These are phyloP conservation scores for Nephrotoma guestfalica DNA, from an alignment of 2,888 invertebrate genomes.

Conservation along the genomic window DNA sequence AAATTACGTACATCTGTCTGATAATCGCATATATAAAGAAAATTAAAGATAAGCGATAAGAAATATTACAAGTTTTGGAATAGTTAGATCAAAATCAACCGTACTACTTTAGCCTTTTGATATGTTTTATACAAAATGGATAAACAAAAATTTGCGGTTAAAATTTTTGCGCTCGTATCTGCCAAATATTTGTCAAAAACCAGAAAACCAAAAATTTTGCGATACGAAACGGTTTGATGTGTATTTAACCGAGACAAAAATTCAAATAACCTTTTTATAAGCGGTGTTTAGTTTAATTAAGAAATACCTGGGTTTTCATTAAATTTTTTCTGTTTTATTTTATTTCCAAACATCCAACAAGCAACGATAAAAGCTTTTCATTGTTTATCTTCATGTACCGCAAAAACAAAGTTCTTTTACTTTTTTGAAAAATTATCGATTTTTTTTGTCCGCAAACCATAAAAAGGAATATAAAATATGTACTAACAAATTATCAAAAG, in stretches of 20 bases:
- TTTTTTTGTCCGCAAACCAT: neutral
- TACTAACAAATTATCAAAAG: neutral
- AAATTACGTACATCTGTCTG: neutral
- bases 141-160: neutral
- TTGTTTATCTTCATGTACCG: neutral
- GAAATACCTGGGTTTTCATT: neutral
- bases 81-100: neutral
- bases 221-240: neutral
- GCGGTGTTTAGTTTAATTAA: neutral
- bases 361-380: neutral
- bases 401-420: neutral
- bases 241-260: neutral
- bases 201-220: neutral
- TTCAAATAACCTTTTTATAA: neutral
- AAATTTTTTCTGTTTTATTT: no score
- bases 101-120: neutral
- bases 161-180: neutral
- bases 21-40: no score
- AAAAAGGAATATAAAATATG: neutral
- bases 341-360: neutral
- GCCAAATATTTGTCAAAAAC: neutral
- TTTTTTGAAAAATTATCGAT: neutral
- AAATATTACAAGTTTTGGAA: neutral
- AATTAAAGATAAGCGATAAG: no score
- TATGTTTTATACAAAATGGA: neutral